These are phyloP conservation scores for Glossosoma conforme DNA, from an alignment of 1,140 invertebrate genomes.

Conservation along the genomic window DNA sequence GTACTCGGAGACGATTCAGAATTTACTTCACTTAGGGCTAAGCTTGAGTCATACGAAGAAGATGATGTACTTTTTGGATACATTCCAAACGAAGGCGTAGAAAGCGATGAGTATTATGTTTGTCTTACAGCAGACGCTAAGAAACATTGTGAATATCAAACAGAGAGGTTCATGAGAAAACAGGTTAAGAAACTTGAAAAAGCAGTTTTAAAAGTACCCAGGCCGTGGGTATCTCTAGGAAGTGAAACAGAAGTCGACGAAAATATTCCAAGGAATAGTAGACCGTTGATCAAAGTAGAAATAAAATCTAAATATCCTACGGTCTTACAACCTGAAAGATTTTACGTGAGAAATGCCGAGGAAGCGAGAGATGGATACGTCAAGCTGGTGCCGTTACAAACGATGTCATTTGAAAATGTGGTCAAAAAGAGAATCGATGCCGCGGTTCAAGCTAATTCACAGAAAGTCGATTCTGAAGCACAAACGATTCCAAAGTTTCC, in stretches of 20 bases:
- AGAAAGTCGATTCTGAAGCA: slow-evolving; percentile 43
- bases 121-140: slow-evolving; percentile 57
- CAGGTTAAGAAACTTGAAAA: slow-evolving; percentile 58
- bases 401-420: slow-evolving; percentile 56
- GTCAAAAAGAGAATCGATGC: slow-evolving; percentile 50
- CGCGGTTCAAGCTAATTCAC: slow-evolving; percentile 48
- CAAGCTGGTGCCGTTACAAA: slow-evolving; percentile 54
- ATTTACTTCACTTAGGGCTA: slow-evolving; percentile 50
- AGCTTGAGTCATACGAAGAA: slow-evolving; percentile 50
- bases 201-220: slow-evolving; percentile 54
- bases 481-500: slow-evolving; percentile 63
- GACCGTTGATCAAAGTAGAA: slow-evolving; percentile 60
- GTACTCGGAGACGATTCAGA: slow-evolving; percentile 50
- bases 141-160: slow-evolving; percentile 55
- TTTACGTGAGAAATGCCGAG: slow-evolving; percentile 47
- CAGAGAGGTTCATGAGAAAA: slow-evolving; percentile 41
- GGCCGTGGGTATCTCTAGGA: slow-evolving; percentile 57
- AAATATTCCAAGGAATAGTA: slow-evolving; percentile 45
- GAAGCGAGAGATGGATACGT: slow-evolving; percentile 61
- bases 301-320: slow-evolving; percentile 58
- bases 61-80: slow-evolving; percentile 62
- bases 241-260: slow-evolving; percentile 60
- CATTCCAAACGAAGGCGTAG: slow-evolving; percentile 55
- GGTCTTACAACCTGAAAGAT: slow-evolving; percentile 43
- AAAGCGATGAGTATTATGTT: slow-evolving; percentile 64